Conservation (phyloP, 1,140 invertebrate genomes). For the Macrocentrus cingulum region DNA sequence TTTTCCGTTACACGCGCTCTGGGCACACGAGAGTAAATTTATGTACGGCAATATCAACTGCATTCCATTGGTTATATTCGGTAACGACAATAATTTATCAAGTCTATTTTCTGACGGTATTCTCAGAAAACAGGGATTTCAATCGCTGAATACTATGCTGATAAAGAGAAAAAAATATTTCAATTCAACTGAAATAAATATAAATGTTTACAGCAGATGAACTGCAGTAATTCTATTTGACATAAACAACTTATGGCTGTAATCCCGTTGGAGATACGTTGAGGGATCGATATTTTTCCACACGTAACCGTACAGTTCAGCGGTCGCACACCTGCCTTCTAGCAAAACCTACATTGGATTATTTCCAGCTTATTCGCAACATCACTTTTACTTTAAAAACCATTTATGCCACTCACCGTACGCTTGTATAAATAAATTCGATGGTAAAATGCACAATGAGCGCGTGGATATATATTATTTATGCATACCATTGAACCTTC, state of each 20-base stretch:
- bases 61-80: no score
- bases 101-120: no score
- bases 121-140: not conserved
- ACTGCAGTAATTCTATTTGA: conserved; percentile 4
- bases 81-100: no score
- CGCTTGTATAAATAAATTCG: not conserved
- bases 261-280: conserved; percentile 22
- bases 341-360: not conserved
- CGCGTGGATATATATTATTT: no score
- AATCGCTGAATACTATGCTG: no score
- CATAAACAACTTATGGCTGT: conserved; percentile 10
- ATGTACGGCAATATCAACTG: no score
- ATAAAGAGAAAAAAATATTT: no score
- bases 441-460: no score
- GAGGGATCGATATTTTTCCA: conserved; percentile 26
- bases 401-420: not conserved
- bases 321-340: not conserved
- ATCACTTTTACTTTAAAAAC: no score
- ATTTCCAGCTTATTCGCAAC: not conserved
- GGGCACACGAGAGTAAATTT: no score
- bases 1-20: no score
- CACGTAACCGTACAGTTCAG: conserved; percentile 18
- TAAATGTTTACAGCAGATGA: not conserved
- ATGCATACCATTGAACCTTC: not conserved
- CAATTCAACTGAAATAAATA: no score